These are phyloP conservation scores for Xenentodon cancila DNA, from an alignment of 2,797 vertebrate species.

Conservation along the genomic window DNA sequence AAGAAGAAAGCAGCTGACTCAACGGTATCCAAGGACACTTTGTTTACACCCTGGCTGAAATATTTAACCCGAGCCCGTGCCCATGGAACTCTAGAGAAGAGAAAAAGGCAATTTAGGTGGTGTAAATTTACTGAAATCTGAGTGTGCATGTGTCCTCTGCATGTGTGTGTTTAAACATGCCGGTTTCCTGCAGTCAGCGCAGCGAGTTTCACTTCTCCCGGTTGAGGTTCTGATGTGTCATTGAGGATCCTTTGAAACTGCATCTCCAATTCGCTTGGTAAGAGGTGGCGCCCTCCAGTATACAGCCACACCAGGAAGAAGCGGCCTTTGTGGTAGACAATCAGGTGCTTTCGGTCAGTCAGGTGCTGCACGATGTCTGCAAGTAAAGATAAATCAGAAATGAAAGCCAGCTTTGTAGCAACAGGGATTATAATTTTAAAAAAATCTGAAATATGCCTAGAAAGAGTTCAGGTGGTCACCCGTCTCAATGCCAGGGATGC, in stretches of 20 bases:
- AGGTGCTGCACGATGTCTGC: constrained; percentile 89
- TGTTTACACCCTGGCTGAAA: constrained; percentile 87
- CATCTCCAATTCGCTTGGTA: constrained; percentile 88
- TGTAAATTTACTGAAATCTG: neutral
- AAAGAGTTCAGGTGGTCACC: constrained; percentile 70
- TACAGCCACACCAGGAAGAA: constrained; percentile 93
- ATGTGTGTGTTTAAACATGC: constrained; percentile 61
- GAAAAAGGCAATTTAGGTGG: neutral
- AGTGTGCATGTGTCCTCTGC: neutral
- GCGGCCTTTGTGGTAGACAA: constrained; percentile 91
- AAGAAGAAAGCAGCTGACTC: constrained; percentile 93
- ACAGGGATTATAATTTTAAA: neutral
- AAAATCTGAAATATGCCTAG: neutral
- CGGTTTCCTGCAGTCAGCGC: constrained; percentile 91
- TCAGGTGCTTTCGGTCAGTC: constrained; percentile 88
- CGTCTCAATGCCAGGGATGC: constrained; percentile 90
- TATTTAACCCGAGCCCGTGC: constrained; percentile 86
- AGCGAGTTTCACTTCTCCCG: constrained; percentile 88
- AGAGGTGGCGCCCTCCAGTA: constrained; percentile 87
- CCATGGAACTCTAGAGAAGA: constrained; percentile 85
- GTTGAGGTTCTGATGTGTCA: constrained; percentile 85
- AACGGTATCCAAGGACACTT: constrained; percentile 83
- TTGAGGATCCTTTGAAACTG: constrained; percentile 95
- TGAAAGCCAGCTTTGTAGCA: neutral
- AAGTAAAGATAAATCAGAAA: neutral